Conservation (phyloP, 2,113 vertebrate species). For the Odocoileus hemionus region DNA sequence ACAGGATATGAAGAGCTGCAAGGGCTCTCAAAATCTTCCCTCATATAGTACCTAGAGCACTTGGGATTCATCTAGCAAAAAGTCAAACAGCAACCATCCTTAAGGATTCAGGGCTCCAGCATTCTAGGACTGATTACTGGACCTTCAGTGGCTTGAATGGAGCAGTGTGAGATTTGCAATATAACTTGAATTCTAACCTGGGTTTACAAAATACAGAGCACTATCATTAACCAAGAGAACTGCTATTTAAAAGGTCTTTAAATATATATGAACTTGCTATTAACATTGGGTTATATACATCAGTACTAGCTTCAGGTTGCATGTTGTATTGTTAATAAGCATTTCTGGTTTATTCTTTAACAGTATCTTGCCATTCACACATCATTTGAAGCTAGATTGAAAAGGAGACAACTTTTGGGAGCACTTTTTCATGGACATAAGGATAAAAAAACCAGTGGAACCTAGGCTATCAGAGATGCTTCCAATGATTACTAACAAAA, state of each 20-base stretch:
- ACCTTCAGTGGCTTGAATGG: not conserved
- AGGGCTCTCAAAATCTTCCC: not conserved
- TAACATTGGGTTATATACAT: not conserved
- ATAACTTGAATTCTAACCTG: not conserved
- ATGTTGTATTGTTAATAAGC: not conserved
- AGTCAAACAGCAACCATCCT: not conserved
- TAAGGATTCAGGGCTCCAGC: not conserved
- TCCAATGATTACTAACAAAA: not conserved
- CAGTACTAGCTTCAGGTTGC: not conserved
- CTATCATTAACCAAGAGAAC: not conserved
- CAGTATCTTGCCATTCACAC: not conserved
- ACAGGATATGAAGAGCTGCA: not conserved
- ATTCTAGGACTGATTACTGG: not conserved
- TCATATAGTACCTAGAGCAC: not conserved
- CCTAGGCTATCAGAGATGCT: not conserved
- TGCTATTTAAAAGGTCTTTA: not conserved
- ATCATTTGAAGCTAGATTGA: not conserved
- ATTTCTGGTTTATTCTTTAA: constrained; percentile 8
- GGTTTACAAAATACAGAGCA: not conserved
- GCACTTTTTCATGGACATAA: not conserved
- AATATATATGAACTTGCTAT: not conserved
- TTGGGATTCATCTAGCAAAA: not conserved
- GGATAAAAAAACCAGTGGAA: not conserved
- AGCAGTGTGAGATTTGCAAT: not conserved
- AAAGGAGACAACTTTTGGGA: not conserved